Conservation (phyloP, 2,888 invertebrate species). For the Epistrophella euchroma region DNA sequence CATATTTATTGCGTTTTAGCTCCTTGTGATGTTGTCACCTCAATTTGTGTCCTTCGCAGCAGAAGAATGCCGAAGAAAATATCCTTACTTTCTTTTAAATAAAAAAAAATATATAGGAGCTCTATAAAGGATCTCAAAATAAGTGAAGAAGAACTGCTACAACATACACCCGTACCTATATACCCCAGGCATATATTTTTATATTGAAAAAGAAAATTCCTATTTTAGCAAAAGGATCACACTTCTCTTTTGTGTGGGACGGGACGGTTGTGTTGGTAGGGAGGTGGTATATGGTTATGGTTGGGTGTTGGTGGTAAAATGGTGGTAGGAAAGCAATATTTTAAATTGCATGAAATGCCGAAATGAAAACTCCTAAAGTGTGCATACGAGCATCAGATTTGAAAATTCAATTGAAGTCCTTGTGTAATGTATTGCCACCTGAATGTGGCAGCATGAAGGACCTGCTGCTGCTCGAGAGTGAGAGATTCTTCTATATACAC, state of each 20-base stretch:
- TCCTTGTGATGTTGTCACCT: slow-evolving; percentile 66
- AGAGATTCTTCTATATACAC: slow-evolving; percentile 25
- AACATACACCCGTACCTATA: not conserved
- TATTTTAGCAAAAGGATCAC: slow-evolving; percentile 21
- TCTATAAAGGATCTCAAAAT: slow-evolving; percentile 27
- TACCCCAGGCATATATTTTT: slow-evolving; percentile 28
- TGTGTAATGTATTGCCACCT: slow-evolving; percentile 67
- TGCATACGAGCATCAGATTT: slow-evolving; percentile 74
- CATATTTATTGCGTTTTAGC: slow-evolving; percentile 72
- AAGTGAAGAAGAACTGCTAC: slow-evolving; percentile 34
- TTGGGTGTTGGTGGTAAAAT: not conserved
- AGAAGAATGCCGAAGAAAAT: not conserved
- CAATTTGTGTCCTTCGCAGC: slow-evolving; percentile 50
- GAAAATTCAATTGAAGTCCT: slow-evolving; percentile 71
- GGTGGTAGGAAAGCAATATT: slow-evolving; percentile 46
- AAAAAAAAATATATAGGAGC: not conserved
- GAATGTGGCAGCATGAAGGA: slow-evolving; percentile 47
- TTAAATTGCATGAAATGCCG: slow-evolving; percentile 67
- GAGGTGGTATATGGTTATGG: not conserved
- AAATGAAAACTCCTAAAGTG: slow-evolving; percentile 67
- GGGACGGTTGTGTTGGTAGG: not conserved
- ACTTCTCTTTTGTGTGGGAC: slow-evolving; percentile 28
- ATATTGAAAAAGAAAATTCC: slow-evolving; percentile 49
- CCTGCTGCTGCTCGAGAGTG: slow-evolving; percentile 15
- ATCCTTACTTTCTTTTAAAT: slow-evolving; percentile 34